Base-by-base conservation (phyloP, 1,140 invertebrate genomes). In the Achroia grisella region DNA sequence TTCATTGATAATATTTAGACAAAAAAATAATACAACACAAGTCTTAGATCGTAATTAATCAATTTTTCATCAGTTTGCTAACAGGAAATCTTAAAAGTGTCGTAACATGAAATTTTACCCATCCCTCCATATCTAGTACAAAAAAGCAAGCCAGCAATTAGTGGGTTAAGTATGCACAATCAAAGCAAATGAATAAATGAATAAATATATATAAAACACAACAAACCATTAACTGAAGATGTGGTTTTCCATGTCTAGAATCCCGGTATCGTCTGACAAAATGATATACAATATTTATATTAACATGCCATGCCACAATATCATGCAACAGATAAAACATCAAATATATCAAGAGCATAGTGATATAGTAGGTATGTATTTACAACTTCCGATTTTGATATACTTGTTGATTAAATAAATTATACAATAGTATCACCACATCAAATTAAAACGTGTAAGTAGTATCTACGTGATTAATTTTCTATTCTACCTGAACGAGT, bases 241-340 rank as follows among this genome's bases (percentile, higher is more conserved):
- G 74, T 56, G 60, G 63, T 51, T 50, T 63, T 62, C 72, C 69
- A 62, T 72, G 63, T 67, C 75, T 85, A 85, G 78, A 79, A 85
- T 77, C 81, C 78, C 61, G 81, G 76, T 76, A 85, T 81, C 58
- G 75, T 80, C 81, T 85, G 78, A 82, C 71, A 85, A 84, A 23
- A 82, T 65, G 44, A 67, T 74, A 79, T 63, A 84, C 62, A 79
- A 73, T 67, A 71, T 62, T 68, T 15, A 77, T 52, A 67, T 81
- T 81, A 81, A 66, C 80, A 84, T 84, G 80, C 80, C 78, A 84
- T 84, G 80, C 80, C 57, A 52, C 59, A 69, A 63, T 48, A 71
- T 73, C 75, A 78, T 84, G 75, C 77, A 71, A 66, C 63, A 75
- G 62, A 68, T 39, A 27, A 37, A 34, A 34, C 35, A 43, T 23